Evolutionary conservation across 1,140 invertebrate species (phyloP).

Genomic region (Teleopsis dalmanni): DNA sequence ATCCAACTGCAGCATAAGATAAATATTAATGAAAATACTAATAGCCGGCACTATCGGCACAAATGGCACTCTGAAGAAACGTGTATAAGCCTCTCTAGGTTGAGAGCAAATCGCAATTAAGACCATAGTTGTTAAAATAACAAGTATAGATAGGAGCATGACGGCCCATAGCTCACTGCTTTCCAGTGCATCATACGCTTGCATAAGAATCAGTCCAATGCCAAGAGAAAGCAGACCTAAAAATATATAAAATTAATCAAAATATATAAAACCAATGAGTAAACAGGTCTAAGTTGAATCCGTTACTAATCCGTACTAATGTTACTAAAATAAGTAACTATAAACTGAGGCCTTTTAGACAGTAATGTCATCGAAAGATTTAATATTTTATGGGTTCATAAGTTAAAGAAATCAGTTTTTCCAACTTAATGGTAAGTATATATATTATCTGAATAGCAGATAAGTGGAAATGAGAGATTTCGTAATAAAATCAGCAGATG

Average conservation of each 20-base stretch:
- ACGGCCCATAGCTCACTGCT: constrained; percentile 26
- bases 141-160: constrained; percentile 21
- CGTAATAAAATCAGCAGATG: no score
- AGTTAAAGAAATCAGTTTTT: no score
- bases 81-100: constrained; percentile 23
- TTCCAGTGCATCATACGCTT: constrained; percentile 22
- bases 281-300: neutral
- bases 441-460: no score
- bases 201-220: constrained; percentile 33
- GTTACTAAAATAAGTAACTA: no score
- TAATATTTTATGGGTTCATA: no score
- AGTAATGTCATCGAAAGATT: no score
- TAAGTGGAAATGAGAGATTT: no score
- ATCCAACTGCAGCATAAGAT: constrained; percentile 63
- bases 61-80: constrained; percentile 54
- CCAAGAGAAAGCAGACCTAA: constrained; percentile 27
- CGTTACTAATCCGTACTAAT: no score
- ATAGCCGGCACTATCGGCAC: constrained; percentile 62
- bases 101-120: constrained; percentile 31
- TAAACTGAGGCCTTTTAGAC: no score
- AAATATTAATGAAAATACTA: constrained; percentile 64
- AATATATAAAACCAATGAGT: neutral
- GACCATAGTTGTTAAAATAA: constrained; percentile 20
- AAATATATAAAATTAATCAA: neutral
- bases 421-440: no score